These are phyloP conservation scores for Corbicula japonica DNA, from an alignment of 2,888 invertebrate genomes.

Conservation along the genomic window DNA sequence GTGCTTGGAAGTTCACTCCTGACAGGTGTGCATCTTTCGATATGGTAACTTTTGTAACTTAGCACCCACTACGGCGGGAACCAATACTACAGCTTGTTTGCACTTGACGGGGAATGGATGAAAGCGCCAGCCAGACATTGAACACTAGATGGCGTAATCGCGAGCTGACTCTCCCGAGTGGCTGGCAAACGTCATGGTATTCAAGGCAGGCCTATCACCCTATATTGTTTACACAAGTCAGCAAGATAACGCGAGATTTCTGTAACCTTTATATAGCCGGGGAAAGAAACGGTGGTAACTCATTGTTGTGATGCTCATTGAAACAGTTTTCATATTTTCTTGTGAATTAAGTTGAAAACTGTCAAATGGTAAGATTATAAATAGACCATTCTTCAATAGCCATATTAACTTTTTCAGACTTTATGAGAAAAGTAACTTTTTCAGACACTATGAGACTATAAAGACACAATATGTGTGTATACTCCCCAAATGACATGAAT, in stretches of 20 bases:
- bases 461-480: too few relatives aligned
- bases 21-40: slow-evolving; percentile 90
- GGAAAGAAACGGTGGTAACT: slow-evolving; percentile 47
- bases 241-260: slow-evolving; percentile 25
- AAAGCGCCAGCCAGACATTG: slow-evolving; percentile 36
- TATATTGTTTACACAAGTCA: slow-evolving; percentile 46
- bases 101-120: slow-evolving; percentile 28
- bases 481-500: too few relatives aligned
- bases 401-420: too few relatives aligned
- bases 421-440: too few relatives aligned
- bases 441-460: too few relatives aligned
- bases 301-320: slow-evolving; percentile 60
- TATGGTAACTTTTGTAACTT: slow-evolving; percentile 75
- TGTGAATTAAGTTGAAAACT: too few relatives aligned
- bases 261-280: slow-evolving; percentile 19
- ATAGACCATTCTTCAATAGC: too few relatives aligned
- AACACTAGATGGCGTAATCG: slow-evolving; percentile 44
- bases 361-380: slow-evolving; percentile 1
- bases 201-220: slow-evolving; percentile 46
- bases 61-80: slow-evolving; percentile 20
- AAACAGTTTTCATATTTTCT: too few relatives aligned
- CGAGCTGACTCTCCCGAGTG: slow-evolving; percentile 47
- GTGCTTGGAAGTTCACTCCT: slow-evolving; percentile 99
- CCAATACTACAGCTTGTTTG: slow-evolving; percentile 8
- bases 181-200: slow-evolving; percentile 52